Evolutionary conservation across 2,888 invertebrate species (phyloP).

Genomic region (Anoncus sp.): DNA sequence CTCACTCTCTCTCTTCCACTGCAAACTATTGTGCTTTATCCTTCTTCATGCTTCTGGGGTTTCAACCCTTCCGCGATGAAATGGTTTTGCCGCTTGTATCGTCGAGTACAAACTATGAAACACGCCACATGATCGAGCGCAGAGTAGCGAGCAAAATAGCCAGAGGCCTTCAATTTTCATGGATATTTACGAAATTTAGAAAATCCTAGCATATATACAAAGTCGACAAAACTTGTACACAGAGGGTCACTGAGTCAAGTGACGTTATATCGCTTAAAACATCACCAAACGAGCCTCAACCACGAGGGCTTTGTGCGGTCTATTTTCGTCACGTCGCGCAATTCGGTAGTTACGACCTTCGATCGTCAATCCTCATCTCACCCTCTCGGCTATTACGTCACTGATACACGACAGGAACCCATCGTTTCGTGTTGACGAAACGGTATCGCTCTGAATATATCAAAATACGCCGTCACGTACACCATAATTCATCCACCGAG

Average conservation of each 20-base stretch:
- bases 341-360: slow-evolving; percentile 41
- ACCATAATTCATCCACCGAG: background rate
- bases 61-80: slow-evolving; percentile 13
- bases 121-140: slow-evolving; percentile 12
- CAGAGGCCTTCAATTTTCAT: slow-evolving; percentile 4
- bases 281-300: slow-evolving; percentile 2
- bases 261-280: background rate
- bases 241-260: background rate
- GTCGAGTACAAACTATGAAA: slow-evolving; percentile 3
- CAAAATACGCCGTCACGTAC: slow-evolving; percentile 3
- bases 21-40: slow-evolving; percentile 26
- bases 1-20: slow-evolving; percentile 25
- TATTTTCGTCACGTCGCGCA: slow-evolving; percentile 44
- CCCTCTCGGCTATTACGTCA: slow-evolving; percentile 23
- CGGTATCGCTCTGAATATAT: background rate
- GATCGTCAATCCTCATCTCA: slow-evolving; percentile 24
- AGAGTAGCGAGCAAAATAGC: background rate
- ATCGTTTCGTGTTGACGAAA: background rate
- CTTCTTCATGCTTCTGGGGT: slow-evolving; percentile 21
- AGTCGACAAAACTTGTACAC: background rate
- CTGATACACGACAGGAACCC: background rate
- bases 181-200: slow-evolving; percentile 3
- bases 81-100: slow-evolving; percentile 22
- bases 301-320: background rate
- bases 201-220: background rate